Base-by-base conservation (phyloP, 2,888 invertebrate species). In the Lasioglossum zephyrum region DNA sequence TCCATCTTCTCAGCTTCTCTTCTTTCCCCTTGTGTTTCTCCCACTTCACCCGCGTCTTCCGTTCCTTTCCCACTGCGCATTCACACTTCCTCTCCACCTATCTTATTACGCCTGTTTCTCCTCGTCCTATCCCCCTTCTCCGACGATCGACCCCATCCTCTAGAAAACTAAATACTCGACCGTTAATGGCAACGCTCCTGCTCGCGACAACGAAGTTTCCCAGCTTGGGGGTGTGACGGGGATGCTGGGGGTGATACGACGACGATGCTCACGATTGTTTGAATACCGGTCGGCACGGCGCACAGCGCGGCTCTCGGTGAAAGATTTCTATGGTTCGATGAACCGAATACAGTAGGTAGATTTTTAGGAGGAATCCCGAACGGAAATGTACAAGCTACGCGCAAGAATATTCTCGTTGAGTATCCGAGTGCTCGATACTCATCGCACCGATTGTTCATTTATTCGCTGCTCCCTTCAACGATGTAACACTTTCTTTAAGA, bases 131-230 rank as follows among this genome's bases (percentile, higher is more conserved):
- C 11, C 6, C 31, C 31, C 44, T 31, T 13, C 31, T 26, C 44
- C 44, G 26, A 36, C 44, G 41, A 41, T 70, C 69, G 41, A 70
- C 26, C 44, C 72, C 72, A 16, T 0, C 44, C 60, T 63, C 53
- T 66, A 9, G 69, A 70, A 80, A 82, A 79, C 82, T 84, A 87
- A 89, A 86, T 82, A 88, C 89, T 76, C 78, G 83, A 88, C 72
- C 85, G 85, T 88, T 88, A 91, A 89, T 90, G 85, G 88, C 81
- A 77, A 77, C 78, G 78, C 80, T 70, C 80, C 84, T 69, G 66
- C 26, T 60, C 41, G 60, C 31, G 22, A 41, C 53, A 74, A 57
- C 70, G 70, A 36, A 36, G 66, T 66, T 36, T 66, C 18, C 6
- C 2, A 18, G 31, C 8, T 18, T 0, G 3, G 18, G 36, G 63